Base-by-base conservation (phyloP, 1,140 invertebrate genomes). In the Drosophila virilis region DNA sequence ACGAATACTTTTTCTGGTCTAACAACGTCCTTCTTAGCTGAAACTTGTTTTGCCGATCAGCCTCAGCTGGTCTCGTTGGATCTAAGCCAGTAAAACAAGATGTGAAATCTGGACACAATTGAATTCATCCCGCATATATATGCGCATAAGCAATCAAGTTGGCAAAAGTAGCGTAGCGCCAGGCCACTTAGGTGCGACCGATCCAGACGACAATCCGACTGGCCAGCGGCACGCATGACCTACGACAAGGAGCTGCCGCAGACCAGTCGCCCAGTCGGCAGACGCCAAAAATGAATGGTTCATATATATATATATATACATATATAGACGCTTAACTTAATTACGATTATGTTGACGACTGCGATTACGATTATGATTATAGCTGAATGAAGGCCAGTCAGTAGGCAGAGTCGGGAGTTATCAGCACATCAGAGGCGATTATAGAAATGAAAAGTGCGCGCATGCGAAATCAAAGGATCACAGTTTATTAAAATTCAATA, bases 401-500 rank as follows among this genome's bases (percentile, higher is more conserved):
- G 60, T 52, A 43, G 48, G 9, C 37, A 10, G 37, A 12, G 40
- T 6, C 40, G 40, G 12, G 12, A 54, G 9, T 54, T 37, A 54
- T 37, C 51, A 15, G 33, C 13, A 54, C 33, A 54, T 55, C 32
- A 33, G 70, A 48, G 48, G 67, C 60, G 73, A 74, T 80, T 77
- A 80, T 59, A 51, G 70, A 81, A 76, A 79, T 73, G 75, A 70
- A 78, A 73, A 79, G 77, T 77, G 37, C 52, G 52, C 37, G 52
- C 22, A 22, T 40, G 74, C 51, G 38, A 79, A 85, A 69, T 77
- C 61, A 69, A 54, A 69, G 66, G 80, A 89, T 80, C 66, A 71
- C 69, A 68, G 68, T 73, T 72, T 84, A 89, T 89, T 90, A 79
- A 74, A 68, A 88, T 88, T 89, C 84, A 80, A 84, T 88, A 74